phyloP scores from a whole-genome alignment of 2,113 vertebrate genomes.

The Archilochus colubris region DNA sequence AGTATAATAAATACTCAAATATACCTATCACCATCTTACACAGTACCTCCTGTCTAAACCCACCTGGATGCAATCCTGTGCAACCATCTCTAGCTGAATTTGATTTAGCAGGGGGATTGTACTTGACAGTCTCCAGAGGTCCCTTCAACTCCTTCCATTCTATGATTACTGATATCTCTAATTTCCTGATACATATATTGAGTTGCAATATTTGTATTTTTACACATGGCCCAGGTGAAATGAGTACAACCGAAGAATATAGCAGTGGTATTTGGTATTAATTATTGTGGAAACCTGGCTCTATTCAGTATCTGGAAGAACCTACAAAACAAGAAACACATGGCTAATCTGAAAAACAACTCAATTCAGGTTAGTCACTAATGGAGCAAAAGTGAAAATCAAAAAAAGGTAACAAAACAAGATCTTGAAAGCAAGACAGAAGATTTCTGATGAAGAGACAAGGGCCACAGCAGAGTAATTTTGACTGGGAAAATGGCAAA shows the following conservation, averaged over 20 bases:
- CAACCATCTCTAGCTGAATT: too few species aligned
- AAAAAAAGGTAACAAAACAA: background rate
- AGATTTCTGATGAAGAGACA: background rate
- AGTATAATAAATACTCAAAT: background rate
- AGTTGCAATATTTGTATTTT: background rate
- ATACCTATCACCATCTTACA: background rate
- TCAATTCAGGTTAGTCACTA: background rate
- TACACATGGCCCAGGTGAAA: accelerated
- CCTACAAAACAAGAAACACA: too few species aligned
- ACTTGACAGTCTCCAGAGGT: too few species aligned
- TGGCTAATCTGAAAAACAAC: background rate
- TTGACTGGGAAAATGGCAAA: background rate
- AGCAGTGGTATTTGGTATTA: background rate
- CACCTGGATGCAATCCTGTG: too few species aligned
- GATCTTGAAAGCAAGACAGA: background rate
- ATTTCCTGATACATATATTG: background rate
- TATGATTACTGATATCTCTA: background rate
- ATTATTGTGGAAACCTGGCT: background rate
- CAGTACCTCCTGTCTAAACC: background rate
- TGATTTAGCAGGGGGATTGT: too few species aligned
- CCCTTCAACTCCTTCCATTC: too few species aligned
- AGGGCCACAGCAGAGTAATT: background rate
- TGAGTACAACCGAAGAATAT: background rate
- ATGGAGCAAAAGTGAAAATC: background rate
- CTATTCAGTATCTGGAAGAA: background rate